A percentile compares a stretch with the other conserved stretches of the same genome.
phyloP scores from a whole-genome alignment of 2,797 vertebrate genomes.

The Eidolon dupreanum region DNA sequence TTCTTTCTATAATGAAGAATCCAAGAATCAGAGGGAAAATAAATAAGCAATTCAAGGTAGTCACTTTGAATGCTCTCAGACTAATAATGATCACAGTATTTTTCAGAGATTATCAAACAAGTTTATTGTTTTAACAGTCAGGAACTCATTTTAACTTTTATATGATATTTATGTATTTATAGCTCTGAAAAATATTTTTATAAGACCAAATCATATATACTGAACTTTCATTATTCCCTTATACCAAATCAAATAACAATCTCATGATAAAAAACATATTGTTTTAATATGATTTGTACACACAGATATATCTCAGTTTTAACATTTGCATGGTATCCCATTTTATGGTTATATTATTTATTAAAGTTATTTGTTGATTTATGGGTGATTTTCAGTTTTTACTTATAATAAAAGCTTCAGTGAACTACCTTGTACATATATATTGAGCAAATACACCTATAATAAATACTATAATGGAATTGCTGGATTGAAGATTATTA shows the following conservation, averaged over 20 bases:
- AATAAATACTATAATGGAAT: not conserved
- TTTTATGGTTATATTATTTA: not conserved
- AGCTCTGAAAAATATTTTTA: not conserved
- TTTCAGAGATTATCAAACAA: not conserved
- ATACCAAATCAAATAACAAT: not conserved
- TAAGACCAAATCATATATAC: not conserved
- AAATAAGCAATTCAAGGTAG: not conserved
- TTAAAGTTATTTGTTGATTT: not conserved
- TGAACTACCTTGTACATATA: not conserved
- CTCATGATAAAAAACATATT: not conserved
- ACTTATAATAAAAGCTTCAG: not conserved
- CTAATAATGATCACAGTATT: not conserved
- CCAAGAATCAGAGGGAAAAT: not conserved
- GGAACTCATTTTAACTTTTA: slow-evolving; percentile 8
- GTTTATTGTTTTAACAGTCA: not conserved
- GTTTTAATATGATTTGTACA: not conserved
- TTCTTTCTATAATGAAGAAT: not conserved
- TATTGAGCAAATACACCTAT: not conserved
- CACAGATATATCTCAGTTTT: not conserved
- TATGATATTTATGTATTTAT: not conserved
- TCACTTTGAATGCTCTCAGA: not conserved
- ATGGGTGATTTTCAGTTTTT: not conserved
- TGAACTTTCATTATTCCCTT: not conserved
- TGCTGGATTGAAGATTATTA: not conserved
- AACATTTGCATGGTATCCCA: not conserved